These are phyloP conservation scores for Acrobasis repandana DNA, from an alignment of 2,888 invertebrate genomes.

Conservation along the genomic window DNA sequence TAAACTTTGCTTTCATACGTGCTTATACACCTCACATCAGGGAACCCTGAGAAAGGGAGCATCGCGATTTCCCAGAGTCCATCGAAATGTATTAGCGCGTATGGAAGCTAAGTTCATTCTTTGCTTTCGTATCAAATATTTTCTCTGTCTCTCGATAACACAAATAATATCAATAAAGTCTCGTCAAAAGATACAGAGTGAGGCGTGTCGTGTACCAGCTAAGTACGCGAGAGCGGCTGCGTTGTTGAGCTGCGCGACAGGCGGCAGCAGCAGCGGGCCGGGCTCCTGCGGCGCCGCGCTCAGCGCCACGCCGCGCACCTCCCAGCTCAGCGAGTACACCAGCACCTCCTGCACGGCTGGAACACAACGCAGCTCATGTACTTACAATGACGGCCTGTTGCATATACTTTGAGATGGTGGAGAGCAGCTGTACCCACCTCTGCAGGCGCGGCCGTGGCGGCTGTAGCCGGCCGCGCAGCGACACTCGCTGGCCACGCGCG, in stretches of 20 bases:
- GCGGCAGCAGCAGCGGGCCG: conserved; percentile 51
- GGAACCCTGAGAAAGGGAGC: no score
- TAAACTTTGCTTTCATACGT: no score
- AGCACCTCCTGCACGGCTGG: conserved; percentile 86
- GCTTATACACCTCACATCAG: no score
- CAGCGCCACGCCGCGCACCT: conserved; percentile 86
- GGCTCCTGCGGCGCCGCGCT: conserved; percentile 41
- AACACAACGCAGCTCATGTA: conserved; percentile 7
- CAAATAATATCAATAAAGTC: no score
- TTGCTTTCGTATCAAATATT: no score
- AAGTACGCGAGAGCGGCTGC: conserved; percentile 86
- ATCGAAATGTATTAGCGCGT: no score
- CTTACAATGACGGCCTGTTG: no score
- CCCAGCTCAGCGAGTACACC: conserved; percentile 90
- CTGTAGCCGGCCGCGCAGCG: conserved; percentile 88
- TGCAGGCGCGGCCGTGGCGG: conserved; percentile 42
- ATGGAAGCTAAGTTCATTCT: no score
- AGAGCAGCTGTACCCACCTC: no score
- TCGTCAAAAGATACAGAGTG: neutral
- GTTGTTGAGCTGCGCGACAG: conserved; percentile 84
- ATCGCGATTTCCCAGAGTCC: no score
- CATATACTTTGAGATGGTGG: no score
- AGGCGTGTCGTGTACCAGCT: conserved; percentile 41
- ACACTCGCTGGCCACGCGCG: conserved; percentile 83
- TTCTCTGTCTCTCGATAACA: no score